These are phyloP conservation scores for Prorops nasuta DNA, from an alignment of 1,140 invertebrate genomes.

Conservation along the genomic window DNA sequence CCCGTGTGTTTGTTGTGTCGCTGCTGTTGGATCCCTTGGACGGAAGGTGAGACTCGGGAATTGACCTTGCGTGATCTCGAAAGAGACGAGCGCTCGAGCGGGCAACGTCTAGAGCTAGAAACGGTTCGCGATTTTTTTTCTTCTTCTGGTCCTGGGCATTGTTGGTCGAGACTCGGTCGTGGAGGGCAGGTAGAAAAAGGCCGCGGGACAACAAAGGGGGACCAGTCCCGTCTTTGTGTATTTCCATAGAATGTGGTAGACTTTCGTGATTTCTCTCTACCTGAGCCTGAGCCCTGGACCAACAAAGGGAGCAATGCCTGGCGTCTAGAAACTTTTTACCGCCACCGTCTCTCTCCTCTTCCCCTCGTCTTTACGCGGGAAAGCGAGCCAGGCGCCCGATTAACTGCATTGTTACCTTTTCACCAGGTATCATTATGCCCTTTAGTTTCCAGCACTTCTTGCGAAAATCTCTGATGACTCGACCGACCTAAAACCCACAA, in stretches of 20 bases:
- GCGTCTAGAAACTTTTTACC: slow-evolving; percentile 18
- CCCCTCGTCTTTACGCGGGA: neutral
- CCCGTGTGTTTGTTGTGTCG: no score
- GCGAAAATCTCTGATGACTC: no score
- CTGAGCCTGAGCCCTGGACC: slow-evolving; percentile 5
- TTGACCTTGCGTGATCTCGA: slow-evolving; percentile 21
- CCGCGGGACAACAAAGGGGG: slow-evolving; percentile 19
- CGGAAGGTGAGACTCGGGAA: no score
- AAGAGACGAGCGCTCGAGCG: neutral
- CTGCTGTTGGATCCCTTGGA: no score
- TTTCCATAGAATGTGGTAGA: slow-evolving; percentile 27
- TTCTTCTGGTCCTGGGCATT: slow-evolving; percentile 16
- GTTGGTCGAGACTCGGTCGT: slow-evolving; percentile 15
- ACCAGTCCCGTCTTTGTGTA: slow-evolving; percentile 22
- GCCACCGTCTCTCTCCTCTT: neutral
- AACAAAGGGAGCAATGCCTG: slow-evolving; percentile 19
- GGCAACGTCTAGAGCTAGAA: neutral
- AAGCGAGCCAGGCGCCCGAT: slow-evolving; percentile 21
- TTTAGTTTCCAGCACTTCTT: no score
- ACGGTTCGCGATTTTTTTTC: neutral
- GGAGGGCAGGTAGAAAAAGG: slow-evolving; percentile 23
- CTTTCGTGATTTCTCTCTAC: slow-evolving; percentile 26
- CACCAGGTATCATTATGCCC: no score
- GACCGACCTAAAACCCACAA: no score
- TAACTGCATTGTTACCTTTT: slow-evolving; percentile 32